Evolutionary conservation across 1,140 invertebrate genomes (phyloP).

Genomic region (Dolichoris vasculosae): DNA sequence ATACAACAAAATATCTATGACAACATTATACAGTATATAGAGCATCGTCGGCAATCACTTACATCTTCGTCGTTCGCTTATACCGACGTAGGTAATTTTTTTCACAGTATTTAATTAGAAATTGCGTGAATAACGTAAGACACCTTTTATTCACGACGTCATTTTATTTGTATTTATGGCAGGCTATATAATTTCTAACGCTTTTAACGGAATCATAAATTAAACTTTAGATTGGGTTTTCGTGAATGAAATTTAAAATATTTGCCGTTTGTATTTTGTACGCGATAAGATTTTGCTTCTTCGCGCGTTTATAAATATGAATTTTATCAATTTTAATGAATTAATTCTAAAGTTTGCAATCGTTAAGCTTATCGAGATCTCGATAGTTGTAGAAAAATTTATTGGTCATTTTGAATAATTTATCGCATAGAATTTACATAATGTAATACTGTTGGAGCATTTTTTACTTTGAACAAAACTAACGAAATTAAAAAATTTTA

Average conservation of each 20-base stretch:
- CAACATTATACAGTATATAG: constrained; percentile 61
- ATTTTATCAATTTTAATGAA: background rate
- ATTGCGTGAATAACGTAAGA: constrained; percentile 28
- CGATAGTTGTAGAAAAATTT: background rate
- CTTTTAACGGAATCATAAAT: constrained; percentile 2
- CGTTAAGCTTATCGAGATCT: background rate
- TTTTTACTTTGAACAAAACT: background rate
- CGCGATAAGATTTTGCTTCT: too few relatives aligned
- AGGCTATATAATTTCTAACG: constrained; percentile 17
- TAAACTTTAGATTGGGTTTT: background rate
- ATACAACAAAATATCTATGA: constrained; percentile 74
- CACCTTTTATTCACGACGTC: background rate
- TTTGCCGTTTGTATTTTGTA: too few relatives aligned
- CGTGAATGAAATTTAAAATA: background rate
- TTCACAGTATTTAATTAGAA: constrained; percentile 39
- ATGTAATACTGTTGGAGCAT: background rate
- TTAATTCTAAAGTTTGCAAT: background rate
- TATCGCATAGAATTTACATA: background rate
- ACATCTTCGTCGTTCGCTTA: constrained; percentile 5
- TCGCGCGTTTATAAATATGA: too few relatives aligned
- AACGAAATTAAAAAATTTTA: too few relatives aligned
- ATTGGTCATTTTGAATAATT: background rate
- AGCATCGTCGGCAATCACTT: constrained; percentile 30
- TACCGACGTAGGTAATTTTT: constrained; percentile 2
- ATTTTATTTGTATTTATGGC: constrained; percentile 10